Evolutionary conservation across 1,140 invertebrate genomes (phyloP), one percentile per base, ranked within the genome.

Genomic region (Druon quercuslanigerum): DNA sequence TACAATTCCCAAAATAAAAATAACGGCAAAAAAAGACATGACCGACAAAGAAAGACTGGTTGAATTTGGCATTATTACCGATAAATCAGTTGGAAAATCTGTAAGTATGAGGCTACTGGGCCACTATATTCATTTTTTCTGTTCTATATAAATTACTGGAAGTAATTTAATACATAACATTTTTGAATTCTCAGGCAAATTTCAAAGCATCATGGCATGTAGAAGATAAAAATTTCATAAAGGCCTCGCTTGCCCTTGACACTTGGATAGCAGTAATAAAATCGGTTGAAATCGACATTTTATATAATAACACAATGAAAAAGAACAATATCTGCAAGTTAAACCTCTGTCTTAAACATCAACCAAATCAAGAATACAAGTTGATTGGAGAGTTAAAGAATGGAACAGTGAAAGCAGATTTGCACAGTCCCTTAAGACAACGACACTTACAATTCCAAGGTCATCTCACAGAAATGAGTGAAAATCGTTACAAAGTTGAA

Each of bases 11-110:
- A 92, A 90, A 78, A 93, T 94, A 16, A 92, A 92, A 73, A 89
- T 94, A 66, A 88, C 92, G 56, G 92, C 94, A 9, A 94, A 93
- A 76, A 95, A 95, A 81, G 94, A 96, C 83, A 94, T 95, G 70
- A 93, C 93, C 0, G 92, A 93, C 25, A 86, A 90, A 0, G 93
- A 94, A 77, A 95, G 93, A 54, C 85, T 92, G 8, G 74, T 95
- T 0, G 92, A 93, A 50, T 88, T 87, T 40, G 76, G 72, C 79
- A 60, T 87, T 6, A 57, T 81, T 13, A 76, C 89, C 2, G 76
- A 80, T 7, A 79, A 86, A 51, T 75, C 3, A 33, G 57, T 79
- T 60, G 73, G 76, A 54, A 85, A 76, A 77, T 70, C 75, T 0
- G 82, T 88, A 81, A 81, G 77, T 84, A 71, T 56, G 20, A 76